phyloP scores from a whole-genome alignment of 2,113 vertebrate genomes.

The Peucedramus taeniatus region DNA sequence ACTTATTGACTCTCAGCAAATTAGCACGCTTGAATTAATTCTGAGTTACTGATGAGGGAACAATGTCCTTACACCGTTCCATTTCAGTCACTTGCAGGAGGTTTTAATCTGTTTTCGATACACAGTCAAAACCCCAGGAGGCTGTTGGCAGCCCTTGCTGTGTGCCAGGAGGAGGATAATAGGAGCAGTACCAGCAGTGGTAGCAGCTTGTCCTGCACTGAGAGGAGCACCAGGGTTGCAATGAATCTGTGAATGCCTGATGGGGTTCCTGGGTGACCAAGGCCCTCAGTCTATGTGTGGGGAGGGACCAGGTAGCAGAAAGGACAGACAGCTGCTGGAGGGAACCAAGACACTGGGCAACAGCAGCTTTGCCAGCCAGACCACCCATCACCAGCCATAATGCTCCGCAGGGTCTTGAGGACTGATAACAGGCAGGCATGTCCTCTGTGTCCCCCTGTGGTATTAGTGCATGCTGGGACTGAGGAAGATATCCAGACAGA shows the following conservation, averaged over 20 bases:
- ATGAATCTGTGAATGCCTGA: not conserved
- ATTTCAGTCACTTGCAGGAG: not conserved
- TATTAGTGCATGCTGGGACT: not conserved
- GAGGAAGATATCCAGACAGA: not conserved
- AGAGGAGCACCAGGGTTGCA: not conserved
- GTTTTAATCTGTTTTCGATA: not conserved
- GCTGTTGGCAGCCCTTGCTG: not conserved
- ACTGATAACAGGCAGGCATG: fast-evolving
- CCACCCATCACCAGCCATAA: not conserved
- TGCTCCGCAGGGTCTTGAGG: not conserved
- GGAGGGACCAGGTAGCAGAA: not conserved
- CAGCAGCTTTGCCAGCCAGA: not conserved
- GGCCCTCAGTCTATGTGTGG: fast-evolving
- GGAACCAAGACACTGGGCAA: not conserved
- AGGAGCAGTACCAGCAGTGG: not conserved
- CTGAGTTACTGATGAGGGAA: not conserved
- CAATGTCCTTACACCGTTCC: not conserved
- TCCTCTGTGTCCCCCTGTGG: not conserved
- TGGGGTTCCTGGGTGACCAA: fast-evolving
- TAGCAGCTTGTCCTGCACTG: fast-evolving
- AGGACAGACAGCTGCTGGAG: not conserved
- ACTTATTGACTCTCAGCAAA: not conserved
- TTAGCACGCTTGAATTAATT: not conserved
- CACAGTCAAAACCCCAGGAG: not conserved
- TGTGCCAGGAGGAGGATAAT: not conserved